Evolutionary conservation across 2,888 invertebrate genomes (phyloP), one percentile per base, ranked within the genome.

Genomic region (Gibbula magus): DNA sequence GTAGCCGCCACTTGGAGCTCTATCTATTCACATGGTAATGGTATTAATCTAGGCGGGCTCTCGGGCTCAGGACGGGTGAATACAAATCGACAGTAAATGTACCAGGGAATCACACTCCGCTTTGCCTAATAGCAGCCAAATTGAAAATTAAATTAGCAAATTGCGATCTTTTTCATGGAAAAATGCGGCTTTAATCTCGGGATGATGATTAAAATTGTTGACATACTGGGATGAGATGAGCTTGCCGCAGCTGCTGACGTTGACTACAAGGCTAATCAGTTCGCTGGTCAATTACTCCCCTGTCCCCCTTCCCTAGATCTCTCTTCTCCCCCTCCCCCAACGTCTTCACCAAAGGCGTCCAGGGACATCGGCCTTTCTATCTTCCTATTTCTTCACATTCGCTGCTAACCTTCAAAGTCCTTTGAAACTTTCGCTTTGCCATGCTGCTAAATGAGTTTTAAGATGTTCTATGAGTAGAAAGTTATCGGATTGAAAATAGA

Each of bases 71-170:
- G 75, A 56, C 78, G 79, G 70, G 75, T 80, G 83, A 83, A 83
- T 83, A 85, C 81, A 82, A 82, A 83, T 82, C 78, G 81, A 75
- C 82, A 84, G 81, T 85, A 86, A 88, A 86, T 86, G 85, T 83
- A 83, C 81, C 85, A 82, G 82, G 85, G 87, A 88, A 87, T 85
- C 87, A 84, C 86, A 86, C 84, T 82, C 85, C 81, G 79, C 82
- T 80, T 79, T 83, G 87, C 83, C 89, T 91, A 91, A 91, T 91
- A 89, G 90, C 86, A 84, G 87, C 85, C 89, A 90, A 91, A 91
- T 91, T 88, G 90, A 89, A 91, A 91, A 91, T 91, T 91, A 90
- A 91, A 90, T 91, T 91, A 91, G 89, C 90, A 89, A 91, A 91
- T 91, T 87, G 91, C 88, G 82, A 83, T 84, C 88, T 85, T 85